Base-by-base conservation (phyloP, 2,888 invertebrate species). In the Campoplex capitator region DNA sequence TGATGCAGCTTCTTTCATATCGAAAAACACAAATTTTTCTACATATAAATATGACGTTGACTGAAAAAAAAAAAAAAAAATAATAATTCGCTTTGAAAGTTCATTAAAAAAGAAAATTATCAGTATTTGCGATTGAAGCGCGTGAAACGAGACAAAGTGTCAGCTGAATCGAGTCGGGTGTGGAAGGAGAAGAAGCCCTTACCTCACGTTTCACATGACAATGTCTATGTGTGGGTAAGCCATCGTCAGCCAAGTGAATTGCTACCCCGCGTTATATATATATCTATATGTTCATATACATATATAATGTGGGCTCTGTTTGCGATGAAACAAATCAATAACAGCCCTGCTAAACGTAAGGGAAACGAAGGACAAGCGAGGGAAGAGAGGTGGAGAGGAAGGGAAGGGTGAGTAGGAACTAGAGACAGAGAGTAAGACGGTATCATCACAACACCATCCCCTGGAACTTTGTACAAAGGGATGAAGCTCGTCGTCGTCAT, bases 301-400 rank as follows among this genome's bases (percentile, higher is more conserved):
- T 80, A 35, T 45, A 62, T 28, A 32, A 48, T 42, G 67, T 67
- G 42, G 45, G 51, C 58, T 82, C 87, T 87, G 82, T 85, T 88
- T 90, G 89, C 90, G 90, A 92, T 90, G 91, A 92, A 92, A 93
- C 91, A 91, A 93, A 93, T 93, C 93, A 93, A 93, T 93, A 93
- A 84, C 85, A 79, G 73, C 35, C n/a, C 32, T 13, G 80, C 76
- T 75, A 62, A 84, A 74, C 32, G 51, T 32, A 35, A 68, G 65
- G 80, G 45, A 35, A 35, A 76, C 56, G 54, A 80, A 77, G 48
- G 68, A 62, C 62, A 62, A 62, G 62, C 32, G 32, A 16, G 32
- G 16, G 6, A 62, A 62, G 62, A 62, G 62, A 32, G 62, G 32
- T 32, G 42, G 35, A 48, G 13, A 45, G n/a, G 6, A 67, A 65